Evolutionary conservation across 1,140 invertebrate genomes (phyloP).

Genomic region (Tyrophagus putrescentiae): DNA sequence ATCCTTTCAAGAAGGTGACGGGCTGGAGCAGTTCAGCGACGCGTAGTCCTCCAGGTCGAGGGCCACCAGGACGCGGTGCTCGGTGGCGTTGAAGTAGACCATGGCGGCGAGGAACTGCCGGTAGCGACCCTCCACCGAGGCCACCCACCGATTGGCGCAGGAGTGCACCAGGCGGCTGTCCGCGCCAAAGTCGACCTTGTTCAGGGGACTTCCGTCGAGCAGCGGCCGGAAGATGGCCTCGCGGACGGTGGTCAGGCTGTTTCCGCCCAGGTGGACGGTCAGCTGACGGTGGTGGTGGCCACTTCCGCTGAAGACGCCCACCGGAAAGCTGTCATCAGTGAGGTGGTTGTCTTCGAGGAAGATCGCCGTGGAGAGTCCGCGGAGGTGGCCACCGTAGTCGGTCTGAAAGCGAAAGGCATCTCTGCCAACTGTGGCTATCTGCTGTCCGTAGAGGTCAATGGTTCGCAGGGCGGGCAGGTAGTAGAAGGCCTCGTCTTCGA

Average conservation of each 20-base stretch:
- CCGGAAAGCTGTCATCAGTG: not conserved
- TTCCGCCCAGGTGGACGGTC: not conserved
- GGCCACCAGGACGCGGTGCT: not conserved
- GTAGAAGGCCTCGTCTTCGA: constrained; percentile 3
- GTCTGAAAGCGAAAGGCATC: not conserved
- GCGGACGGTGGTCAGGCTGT: not conserved
- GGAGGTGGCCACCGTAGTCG: not conserved
- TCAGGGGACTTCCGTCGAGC: not conserved
- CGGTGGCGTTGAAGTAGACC: not conserved
- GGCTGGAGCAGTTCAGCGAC: not conserved
- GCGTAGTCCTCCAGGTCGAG: not conserved
- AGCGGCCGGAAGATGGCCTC: not conserved
- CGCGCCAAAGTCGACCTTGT: not conserved
- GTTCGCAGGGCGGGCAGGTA: not conserved
- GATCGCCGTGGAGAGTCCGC: not conserved
- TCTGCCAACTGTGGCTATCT: not conserved
- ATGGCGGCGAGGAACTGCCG: not conserved
- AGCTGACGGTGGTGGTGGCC: not conserved
- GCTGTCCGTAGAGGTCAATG: not conserved
- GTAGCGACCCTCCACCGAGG: not conserved
- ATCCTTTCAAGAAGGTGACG: too few relatives aligned
- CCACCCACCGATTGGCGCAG: not conserved
- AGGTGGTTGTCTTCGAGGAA: not conserved
- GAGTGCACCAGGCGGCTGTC: not conserved
- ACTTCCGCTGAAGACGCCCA: not conserved